Evolutionary conservation across 2,888 invertebrate genomes (phyloP), one percentile per base, ranked within the genome.

Genomic region (Microchrysa polita): DNA sequence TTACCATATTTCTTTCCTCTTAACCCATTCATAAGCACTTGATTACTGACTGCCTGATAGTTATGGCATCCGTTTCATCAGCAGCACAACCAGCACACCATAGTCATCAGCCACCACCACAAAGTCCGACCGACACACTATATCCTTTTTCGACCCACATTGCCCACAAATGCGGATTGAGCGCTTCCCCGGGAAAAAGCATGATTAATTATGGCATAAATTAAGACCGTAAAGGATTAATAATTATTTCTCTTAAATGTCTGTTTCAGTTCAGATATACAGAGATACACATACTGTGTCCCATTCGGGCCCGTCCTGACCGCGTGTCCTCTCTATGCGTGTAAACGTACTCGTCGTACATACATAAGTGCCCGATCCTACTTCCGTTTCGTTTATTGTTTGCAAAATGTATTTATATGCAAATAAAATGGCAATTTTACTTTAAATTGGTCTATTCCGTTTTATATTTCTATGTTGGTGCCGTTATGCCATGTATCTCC

Each of bases 141-240:
- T n/a, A 34, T 34, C 27, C 27, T 34, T 34, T n/a, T 34, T 7
- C 27, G 27, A 34, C 27, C 27, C 48, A 48, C 48, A n/a, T 12
- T n/a, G 16, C 48, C 12, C 48, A 48, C 48, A 48, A 48, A 48
- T 48, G n/a, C n/a, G 48, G 16, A 48, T 48, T 48, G 48, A n/a
- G 48, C 48, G 16, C 12, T n/a, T 48, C 48, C n/a, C 48, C 14
- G 48, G 48, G 48, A 48, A 48, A 48, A 48, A 48, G 48, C 48
- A 48, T 48, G 48, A 48, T 61, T 61, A 40, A 61, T 61, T 61
- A 61, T 61, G 61, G 61, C 61, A 61, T 61, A 61, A 61, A 61
- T 61, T 61, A 40, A 27, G 18, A 40, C 61, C 16, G 61, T 42
- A 61, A 61, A 61, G 61, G 61, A 61, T 61, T 61, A 61, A 61